Conservation (phyloP, 2,888 invertebrate genomes). For the Nephrotoma flavescens region DNA sequence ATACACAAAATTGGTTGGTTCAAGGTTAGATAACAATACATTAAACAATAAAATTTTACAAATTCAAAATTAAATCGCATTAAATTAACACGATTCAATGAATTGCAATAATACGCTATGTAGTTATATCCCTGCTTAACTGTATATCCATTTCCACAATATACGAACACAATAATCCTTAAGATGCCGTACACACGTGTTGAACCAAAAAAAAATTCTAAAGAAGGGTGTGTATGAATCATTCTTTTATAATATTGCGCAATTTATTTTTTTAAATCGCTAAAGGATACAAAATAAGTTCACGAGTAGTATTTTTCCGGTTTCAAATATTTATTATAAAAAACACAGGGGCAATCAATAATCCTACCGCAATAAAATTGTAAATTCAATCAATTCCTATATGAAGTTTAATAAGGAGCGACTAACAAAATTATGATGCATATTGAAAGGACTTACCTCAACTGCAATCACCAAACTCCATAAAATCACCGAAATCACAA, state of each 20-base stretch:
- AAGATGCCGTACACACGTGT: too few species aligned
- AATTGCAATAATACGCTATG: too few species aligned
- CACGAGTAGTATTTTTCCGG: background rate
- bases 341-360: background rate
- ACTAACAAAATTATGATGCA: background rate
- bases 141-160: too few species aligned
- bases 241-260: background rate
- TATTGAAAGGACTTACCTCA: background rate
- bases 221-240: background rate
- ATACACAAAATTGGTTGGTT: background rate
- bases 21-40: background rate
- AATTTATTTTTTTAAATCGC: background rate
- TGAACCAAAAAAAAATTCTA: too few species aligned
- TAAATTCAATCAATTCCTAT: background rate
- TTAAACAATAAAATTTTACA: background rate
- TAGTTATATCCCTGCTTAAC: too few species aligned
- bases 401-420: background rate
- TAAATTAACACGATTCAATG: background rate
- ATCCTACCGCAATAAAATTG: background rate
- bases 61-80: background rate
- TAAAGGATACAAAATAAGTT: background rate
- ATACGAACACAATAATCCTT: too few species aligned
- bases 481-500: slow-evolving; percentile 5
- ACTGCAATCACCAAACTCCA: background rate
- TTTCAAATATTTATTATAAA: background rate